Conservation (phyloP, 2,113 vertebrate genomes). For the Sander lucioperca region DNA sequence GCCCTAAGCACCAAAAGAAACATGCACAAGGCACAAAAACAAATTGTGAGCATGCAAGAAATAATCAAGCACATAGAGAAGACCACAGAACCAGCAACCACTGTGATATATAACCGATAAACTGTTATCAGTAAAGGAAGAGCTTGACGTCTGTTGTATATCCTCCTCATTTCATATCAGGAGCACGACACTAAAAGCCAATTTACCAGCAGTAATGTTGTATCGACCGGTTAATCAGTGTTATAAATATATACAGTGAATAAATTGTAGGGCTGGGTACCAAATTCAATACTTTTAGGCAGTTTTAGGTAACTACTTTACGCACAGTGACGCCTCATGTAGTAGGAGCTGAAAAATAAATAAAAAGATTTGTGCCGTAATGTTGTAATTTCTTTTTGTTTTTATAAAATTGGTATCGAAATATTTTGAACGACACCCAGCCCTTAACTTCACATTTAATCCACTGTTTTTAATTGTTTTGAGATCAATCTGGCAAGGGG, state of each 20-base stretch:
- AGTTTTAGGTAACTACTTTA: too few relatives aligned
- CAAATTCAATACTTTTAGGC: too few relatives aligned
- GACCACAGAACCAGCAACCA: background rate
- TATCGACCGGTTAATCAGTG: background rate
- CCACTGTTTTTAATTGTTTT: background rate
- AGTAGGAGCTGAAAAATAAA: too few relatives aligned
- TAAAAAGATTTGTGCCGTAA: too few relatives aligned
- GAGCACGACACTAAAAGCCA: background rate
- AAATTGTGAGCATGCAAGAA: background rate
- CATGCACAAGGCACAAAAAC: background rate
- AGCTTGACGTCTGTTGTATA: background rate
- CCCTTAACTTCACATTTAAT: background rate
- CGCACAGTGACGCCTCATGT: too few relatives aligned
- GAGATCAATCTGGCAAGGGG: background rate
- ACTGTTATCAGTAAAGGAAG: background rate
- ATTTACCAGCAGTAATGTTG: background rate
- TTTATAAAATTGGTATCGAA: too few relatives aligned
- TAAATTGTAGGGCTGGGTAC: too few relatives aligned
- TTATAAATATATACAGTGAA: background rate
- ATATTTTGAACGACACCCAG: too few relatives aligned
- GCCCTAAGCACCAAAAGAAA: background rate
- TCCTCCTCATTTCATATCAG: background rate
- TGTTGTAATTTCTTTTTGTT: too few relatives aligned
- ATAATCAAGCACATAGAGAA: background rate
- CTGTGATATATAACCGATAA: background rate